Evolutionary conservation across 2,113 vertebrate genomes (phyloP).

Genomic region (Caloenas nicobarica): DNA sequence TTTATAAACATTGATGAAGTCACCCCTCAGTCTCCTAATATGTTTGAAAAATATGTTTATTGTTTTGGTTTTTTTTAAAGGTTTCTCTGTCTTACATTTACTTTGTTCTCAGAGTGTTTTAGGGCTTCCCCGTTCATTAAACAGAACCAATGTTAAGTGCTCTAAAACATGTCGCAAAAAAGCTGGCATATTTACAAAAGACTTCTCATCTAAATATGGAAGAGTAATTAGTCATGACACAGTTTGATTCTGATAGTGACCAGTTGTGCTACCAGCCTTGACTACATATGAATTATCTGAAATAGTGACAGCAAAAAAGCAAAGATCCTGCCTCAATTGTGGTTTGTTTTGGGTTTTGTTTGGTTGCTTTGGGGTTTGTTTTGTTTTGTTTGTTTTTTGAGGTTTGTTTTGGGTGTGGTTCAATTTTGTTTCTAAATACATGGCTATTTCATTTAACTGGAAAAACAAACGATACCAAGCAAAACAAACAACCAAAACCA

Average conservation of each 20-base stretch:
- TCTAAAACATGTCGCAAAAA: not conserved
- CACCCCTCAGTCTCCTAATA: too few species aligned
- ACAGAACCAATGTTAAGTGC: not conserved
- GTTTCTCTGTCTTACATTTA: not conserved
- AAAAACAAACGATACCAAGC: too few species aligned
- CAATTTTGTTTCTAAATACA: not conserved
- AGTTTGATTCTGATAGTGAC: not conserved
- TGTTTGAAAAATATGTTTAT: too few species aligned
- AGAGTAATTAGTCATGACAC: not conserved
- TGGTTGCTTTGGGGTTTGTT: too few species aligned
- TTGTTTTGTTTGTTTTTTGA: too few species aligned
- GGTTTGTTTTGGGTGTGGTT: too few species aligned
- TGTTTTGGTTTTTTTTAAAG: too few species aligned
- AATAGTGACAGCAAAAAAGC: not conserved
- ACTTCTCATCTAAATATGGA: not conserved
- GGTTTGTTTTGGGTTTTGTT: too few species aligned
- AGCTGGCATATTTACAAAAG: not conserved
- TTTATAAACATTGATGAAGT: too few species aligned
- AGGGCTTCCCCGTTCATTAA: not conserved
- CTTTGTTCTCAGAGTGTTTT: too few species aligned
- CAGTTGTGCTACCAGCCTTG: not conserved
- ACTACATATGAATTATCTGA: not conserved
- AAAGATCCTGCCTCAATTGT: not conserved
- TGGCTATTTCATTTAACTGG: not conserved
- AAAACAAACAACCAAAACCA: too few species aligned